phyloP scores from a whole-genome alignment of 2,888 invertebrate genomes.

The Synergus umbraculus region DNA sequence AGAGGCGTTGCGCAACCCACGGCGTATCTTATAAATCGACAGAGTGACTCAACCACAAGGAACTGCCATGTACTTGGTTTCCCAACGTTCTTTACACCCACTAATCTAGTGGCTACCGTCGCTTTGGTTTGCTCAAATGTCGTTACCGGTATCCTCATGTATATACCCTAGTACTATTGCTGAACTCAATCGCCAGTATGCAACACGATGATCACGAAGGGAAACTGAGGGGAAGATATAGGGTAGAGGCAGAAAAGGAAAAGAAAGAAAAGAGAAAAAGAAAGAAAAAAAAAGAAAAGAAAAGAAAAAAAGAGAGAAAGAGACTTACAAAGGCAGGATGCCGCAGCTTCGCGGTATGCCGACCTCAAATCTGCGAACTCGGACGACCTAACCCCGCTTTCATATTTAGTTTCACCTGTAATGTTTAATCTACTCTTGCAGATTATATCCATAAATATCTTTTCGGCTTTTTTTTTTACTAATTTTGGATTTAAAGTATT shows the following conservation, averaged over 20 bases:
- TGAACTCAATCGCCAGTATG: constrained; percentile 39
- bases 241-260: constrained; percentile 42
- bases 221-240: constrained; percentile 23
- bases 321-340: constrained; percentile 69
- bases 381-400: constrained; percentile 63
- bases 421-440: constrained; percentile 51
- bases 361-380: constrained; percentile 65
- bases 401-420: constrained; percentile 59
- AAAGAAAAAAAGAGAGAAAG: constrained; percentile 44
- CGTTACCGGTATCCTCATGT: constrained; percentile 23
- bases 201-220: constrained; percentile 41
- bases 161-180: constrained; percentile 42
- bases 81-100: constrained; percentile 42
- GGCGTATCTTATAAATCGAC: neutral
- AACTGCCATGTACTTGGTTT: constrained; percentile 21
- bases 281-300: constrained; percentile 10
- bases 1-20: constrained; percentile 30
- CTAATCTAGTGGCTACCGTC: constrained; percentile 43
- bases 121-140: constrained; percentile 35
- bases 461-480: neutral
- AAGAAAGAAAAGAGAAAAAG: constrained; percentile 50
- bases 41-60: constrained; percentile 22
- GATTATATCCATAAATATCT: neutral
- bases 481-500: neutral
- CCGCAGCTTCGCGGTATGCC: constrained; percentile 60